These are phyloP conservation scores for Lepidochrysops patricia DNA, from an alignment of 2,888 invertebrate genomes.

Conservation along the genomic window DNA sequence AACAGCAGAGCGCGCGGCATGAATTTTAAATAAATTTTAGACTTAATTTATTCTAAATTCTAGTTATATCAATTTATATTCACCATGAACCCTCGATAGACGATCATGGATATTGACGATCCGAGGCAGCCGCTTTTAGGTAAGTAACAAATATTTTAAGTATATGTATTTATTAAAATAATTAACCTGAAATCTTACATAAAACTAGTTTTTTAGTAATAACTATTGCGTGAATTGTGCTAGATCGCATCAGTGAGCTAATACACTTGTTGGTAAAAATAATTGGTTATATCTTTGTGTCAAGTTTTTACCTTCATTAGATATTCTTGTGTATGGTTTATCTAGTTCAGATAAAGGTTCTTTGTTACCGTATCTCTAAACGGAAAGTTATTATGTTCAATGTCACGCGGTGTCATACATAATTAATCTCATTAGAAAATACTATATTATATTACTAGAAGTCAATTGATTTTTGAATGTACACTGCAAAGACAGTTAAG, in stretches of 20 bases:
- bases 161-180: not conserved
- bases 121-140: conserved; percentile 30
- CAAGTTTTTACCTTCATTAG: not conserved
- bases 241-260: not conserved
- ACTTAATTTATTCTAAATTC: conserved; percentile 1
- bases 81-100: not conserved
- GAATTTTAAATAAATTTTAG: not conserved
- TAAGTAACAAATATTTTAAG: conserved; percentile 19
- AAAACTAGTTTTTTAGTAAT: not conserved
- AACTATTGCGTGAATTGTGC: not conserved
- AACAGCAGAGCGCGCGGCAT: not conserved
- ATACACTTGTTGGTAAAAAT: not conserved
- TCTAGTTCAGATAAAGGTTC: not conserved
- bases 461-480: no score
- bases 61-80: not conserved
- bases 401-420: not conserved
- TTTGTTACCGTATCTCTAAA: not conserved
- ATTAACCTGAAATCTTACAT: conserved; percentile 10
- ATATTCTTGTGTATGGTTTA: not conserved
- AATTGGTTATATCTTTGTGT: not conserved
- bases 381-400: not conserved
- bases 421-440: not conserved
- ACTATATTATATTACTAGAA: no score
- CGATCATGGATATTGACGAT: conserved; percentile 30
- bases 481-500: no score